Conservation (phyloP, 2,113 vertebrate species). For the Poeciliopsis retropinna region DNA sequence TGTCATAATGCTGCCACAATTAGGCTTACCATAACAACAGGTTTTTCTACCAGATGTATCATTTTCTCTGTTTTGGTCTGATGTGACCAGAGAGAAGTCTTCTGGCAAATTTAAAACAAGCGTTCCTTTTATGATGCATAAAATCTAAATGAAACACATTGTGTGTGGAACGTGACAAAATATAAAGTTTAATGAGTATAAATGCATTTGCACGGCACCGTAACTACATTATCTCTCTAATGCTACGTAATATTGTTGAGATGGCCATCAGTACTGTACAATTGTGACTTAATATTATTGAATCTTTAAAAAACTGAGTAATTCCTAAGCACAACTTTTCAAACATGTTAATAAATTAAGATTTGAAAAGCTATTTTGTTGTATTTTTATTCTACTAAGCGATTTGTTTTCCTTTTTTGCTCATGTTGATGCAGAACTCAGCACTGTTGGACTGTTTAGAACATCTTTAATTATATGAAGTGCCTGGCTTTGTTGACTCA, state of each 20-base stretch:
- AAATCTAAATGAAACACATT: background rate
- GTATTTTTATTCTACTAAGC: background rate
- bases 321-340: conserved; percentile 43
- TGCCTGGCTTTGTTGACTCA: conserved; percentile 33
- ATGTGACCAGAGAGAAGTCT: background rate
- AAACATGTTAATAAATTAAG: conserved; percentile 55
- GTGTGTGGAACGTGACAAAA: background rate
- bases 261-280: conserved; percentile 25
- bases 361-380: conserved; percentile 18
- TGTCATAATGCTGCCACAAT: background rate
- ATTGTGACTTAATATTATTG: conserved; percentile 5
- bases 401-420: no score
- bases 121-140: background rate
- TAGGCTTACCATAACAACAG: background rate
- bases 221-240: conserved; percentile 22
- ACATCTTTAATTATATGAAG: conserved; percentile 59
- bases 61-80: background rate
- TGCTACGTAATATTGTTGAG: conserved; percentile 23
- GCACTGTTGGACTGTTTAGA: conserved; percentile 18
- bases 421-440: background rate
- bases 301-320: conserved; percentile 5
- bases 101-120: background rate
- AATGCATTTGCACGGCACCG: background rate
- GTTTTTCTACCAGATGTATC: background rate
- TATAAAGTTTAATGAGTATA: background rate